Conservation (phyloP, 2,888 invertebrate species). For the Chymomyza procnemis region DNA sequence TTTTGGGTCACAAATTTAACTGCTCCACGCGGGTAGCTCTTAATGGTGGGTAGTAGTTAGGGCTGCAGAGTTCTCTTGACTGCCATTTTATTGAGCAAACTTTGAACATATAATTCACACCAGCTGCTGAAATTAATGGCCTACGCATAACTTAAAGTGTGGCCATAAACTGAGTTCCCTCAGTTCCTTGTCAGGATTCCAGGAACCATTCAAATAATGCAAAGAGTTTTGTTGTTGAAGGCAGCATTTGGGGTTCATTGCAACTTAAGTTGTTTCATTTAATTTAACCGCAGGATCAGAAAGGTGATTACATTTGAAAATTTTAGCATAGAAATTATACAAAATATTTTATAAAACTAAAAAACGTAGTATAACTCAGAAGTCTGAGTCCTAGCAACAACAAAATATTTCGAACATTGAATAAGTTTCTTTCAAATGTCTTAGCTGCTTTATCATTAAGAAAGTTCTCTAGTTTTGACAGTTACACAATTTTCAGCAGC, state of each 20-base stretch:
- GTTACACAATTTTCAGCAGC: too few species aligned
- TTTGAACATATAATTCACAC: slow-evolving; percentile 66
- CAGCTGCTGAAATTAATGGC: slow-evolving; percentile 68
- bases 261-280: slow-evolving; percentile 53
- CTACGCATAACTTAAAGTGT: slow-evolving; percentile 34
- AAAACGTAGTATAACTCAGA: too few species aligned
- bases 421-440: too few species aligned
- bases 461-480: too few species aligned
- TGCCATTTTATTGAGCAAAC: slow-evolving; percentile 67
- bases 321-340: slow-evolving; percentile 38
- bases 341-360: too few species aligned
- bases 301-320: slow-evolving; percentile 36
- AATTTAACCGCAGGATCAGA: slow-evolving; percentile 43
- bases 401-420: too few species aligned
- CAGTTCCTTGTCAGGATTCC: not conserved
- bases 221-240: not conserved
- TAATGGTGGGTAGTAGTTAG: not conserved
- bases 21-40: slow-evolving; percentile 1
- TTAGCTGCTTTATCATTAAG: too few species aligned
- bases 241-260: not conserved
- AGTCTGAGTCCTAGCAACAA: too few species aligned
- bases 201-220: not conserved
- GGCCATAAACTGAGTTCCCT: not conserved
- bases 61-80: not conserved
- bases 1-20: slow-evolving; percentile 14